A percentile compares a stretch with the other conserved stretches of the same genome.
phyloP scores from a whole-genome alignment of 2,113 vertebrate genomes.

The Hippotragus niger region DNA sequence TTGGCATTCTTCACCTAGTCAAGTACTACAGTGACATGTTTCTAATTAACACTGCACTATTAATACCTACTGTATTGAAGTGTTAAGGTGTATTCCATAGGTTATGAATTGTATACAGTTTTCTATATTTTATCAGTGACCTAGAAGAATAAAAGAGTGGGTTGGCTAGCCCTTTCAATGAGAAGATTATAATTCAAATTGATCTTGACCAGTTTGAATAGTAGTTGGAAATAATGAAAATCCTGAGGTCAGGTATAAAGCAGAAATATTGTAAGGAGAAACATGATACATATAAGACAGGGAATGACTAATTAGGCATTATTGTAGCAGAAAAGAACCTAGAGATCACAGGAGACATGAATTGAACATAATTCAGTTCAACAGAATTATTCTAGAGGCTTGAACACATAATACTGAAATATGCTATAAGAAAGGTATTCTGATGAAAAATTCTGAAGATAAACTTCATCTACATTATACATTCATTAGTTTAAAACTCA shows the following conservation, averaged over 20 bases:
- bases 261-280: neutral
- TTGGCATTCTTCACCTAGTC: neutral
- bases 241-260: conserved; percentile 29
- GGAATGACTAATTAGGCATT: conserved; percentile 9
- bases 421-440: neutral
- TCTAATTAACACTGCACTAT: neutral
- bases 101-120: neutral
- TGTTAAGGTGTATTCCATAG: neutral
- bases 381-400: neutral
- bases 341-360: neutral
- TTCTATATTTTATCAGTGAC: conserved; percentile 33
- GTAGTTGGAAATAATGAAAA: conserved; percentile 45
- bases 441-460: neutral
- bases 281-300: neutral
- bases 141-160: conserved; percentile 17
- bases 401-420: neutral
- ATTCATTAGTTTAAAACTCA: neutral
- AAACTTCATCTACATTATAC: neutral
- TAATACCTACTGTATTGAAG: neutral
- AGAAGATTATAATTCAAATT: conserved; percentile 49
- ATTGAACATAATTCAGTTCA: conserved; percentile 30
- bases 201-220: conserved; percentile 45
- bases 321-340: neutral
- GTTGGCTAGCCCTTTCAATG: neutral
- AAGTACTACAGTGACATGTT: neutral